Percentiles rank a stretch among this genome's conserved stretches.
phyloP scores from a whole-genome alignment of 1,140 invertebrate genomes.

The Tetramorium parvispinum region DNA sequence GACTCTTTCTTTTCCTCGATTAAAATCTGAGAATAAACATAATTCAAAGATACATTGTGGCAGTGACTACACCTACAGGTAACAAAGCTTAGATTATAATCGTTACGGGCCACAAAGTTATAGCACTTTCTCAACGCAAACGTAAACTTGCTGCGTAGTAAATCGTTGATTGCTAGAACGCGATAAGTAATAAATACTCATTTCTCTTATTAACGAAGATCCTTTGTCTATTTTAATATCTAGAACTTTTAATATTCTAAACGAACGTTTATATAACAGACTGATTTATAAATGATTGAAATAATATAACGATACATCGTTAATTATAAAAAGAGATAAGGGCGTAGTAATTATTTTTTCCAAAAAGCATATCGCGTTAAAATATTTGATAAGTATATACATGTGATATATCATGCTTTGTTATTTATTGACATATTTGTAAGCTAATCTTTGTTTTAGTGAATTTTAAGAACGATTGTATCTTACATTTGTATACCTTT shows the following conservation, averaged over 20 bases:
- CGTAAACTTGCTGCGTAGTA: constrained; percentile 39
- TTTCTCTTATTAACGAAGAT: constrained; percentile 25
- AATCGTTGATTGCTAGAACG: constrained; percentile 24
- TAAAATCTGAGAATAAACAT: constrained; percentile 49
- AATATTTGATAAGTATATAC: background rate
- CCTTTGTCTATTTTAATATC: constrained; percentile 24
- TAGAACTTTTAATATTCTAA: constrained; percentile 12
- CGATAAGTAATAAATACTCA: constrained; percentile 51
- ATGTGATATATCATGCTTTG: no score
- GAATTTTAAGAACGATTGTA: background rate
- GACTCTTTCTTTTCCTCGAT: constrained; percentile 25
- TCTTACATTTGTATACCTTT: background rate
- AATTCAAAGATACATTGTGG: constrained; percentile 51
- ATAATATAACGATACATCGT: background rate
- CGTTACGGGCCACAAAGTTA: constrained; percentile 39
- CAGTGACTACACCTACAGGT: constrained; percentile 27
- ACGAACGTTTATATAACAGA: background rate
- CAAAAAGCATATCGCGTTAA: background rate
- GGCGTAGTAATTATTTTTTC: background rate
- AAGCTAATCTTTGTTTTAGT: background rate
- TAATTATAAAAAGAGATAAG: background rate
- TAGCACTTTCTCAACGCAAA: constrained; percentile 47
- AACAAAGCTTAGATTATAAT: constrained; percentile 53
- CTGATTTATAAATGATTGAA: background rate
- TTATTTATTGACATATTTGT: background rate